A percentile compares a stretch with the other conserved stretches of the same genome.
These are phyloP conservation scores for Eupithecia abbreviata DNA, from an alignment of 2,888 invertebrate species.

Conservation along the genomic window DNA sequence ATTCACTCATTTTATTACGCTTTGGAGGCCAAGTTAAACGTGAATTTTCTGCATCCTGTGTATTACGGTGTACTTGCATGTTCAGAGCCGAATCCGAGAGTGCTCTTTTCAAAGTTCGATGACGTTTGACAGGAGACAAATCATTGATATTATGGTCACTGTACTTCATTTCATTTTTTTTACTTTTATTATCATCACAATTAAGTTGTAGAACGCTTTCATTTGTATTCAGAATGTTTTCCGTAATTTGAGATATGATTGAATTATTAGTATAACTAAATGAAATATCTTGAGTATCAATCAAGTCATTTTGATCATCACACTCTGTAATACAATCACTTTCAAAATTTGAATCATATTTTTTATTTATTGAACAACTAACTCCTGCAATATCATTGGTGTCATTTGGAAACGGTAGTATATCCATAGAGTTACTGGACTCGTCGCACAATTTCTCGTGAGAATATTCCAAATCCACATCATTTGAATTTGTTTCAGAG, in stretches of 20 bases:
- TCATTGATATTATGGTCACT: neutral
- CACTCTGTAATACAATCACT: constrained; percentile 13
- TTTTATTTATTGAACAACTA: constrained; percentile 2
- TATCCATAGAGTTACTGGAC: constrained; percentile 12
- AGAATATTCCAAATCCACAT: neutral
- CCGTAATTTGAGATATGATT: constrained; percentile 30
- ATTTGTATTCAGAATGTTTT: constrained; percentile 20
- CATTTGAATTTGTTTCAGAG: neutral
- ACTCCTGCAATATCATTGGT: constrained; percentile 7
- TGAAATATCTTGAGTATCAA: constrained; percentile 25
- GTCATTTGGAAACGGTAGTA: constrained; percentile 5
- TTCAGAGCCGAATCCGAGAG: constrained; percentile 73
- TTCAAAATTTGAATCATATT: constrained; percentile 16
- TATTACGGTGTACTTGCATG: constrained; percentile 43
- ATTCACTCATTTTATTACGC: constrained; percentile 58
- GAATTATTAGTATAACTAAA: constrained; percentile 27
- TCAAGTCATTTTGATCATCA: constrained; percentile 19
- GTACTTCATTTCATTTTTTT: neutral
- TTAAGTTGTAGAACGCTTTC: constrained; percentile 12
- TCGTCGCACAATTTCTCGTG: neutral
- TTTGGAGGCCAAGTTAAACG: constrained; percentile 56
- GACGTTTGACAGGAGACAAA: constrained; percentile 33
- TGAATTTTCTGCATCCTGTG: constrained; percentile 47
- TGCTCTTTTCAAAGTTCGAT: constrained; percentile 66
- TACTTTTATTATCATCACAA: neutral